Conservation (phyloP, 2,888 invertebrate genomes). For the Pheosia gnoma region DNA sequence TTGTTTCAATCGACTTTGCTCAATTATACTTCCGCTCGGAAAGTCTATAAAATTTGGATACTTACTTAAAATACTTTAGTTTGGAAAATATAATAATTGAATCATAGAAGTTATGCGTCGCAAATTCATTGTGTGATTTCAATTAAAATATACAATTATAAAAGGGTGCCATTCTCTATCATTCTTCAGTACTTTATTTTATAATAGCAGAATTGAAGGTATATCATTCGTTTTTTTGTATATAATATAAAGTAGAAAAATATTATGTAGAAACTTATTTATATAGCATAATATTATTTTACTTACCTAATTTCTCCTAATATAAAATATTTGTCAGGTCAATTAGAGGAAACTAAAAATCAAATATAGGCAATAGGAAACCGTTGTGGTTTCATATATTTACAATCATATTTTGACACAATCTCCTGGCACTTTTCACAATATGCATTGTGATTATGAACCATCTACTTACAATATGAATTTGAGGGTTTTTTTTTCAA, state of each 20-base stretch:
- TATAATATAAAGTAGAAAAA: neutral
- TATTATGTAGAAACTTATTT: neutral
- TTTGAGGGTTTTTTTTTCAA: too few species aligned
- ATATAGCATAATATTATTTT: conserved; percentile 2
- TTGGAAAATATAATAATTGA: neutral
- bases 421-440: too few species aligned
- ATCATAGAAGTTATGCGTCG: too few species aligned
- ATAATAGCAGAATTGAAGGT: neutral
- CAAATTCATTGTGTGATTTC: neutral
- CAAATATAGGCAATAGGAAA: neutral
- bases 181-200: neutral
- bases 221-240: neutral
- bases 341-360: neutral
- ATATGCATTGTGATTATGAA: too few species aligned
- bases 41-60: neutral
- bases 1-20: neutral
- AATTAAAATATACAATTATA: neutral
- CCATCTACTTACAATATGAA: too few species aligned
- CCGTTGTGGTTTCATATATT: neutral
- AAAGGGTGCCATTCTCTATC: neutral
- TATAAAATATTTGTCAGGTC: neutral
- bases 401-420: too few species aligned
- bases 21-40: neutral
- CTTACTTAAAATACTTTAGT: neutral
- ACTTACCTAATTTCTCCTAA: neutral